phyloP scores from a whole-genome alignment of 1,140 invertebrate species.

The Apocrypta bakeri region DNA sequence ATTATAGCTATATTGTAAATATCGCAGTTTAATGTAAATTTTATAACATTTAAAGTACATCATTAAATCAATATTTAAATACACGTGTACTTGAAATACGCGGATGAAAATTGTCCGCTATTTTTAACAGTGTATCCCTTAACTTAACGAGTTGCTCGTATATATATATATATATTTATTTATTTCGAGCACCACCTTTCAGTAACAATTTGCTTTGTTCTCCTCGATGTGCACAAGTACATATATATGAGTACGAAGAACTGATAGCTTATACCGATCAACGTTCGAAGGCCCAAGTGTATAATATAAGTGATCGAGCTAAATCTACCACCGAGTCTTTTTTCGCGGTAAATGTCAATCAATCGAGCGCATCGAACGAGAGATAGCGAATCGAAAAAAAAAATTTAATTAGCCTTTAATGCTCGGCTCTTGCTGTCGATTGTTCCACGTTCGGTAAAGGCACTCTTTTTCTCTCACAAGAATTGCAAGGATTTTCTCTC shows the following conservation, averaged over 20 bases:
- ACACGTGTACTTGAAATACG: too few species aligned
- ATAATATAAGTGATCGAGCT: not conserved
- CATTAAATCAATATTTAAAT: too few species aligned
- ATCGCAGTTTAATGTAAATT: too few species aligned
- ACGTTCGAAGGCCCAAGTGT: not conserved
- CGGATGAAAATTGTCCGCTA: too few species aligned
- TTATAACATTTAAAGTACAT: too few species aligned
- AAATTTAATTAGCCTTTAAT: constrained; percentile 35
- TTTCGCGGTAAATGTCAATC: not conserved
- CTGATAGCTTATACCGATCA: not conserved
- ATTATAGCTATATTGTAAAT: too few species aligned
- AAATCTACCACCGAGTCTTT: not conserved
- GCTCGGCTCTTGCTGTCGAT: not conserved
- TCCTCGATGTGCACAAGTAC: not conserved
- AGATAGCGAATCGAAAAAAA: not conserved
- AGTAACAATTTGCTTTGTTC: constrained; percentile 33
- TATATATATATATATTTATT: too few species aligned
- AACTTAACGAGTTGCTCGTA: not conserved
- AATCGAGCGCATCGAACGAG: not conserved
- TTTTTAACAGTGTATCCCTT: not conserved
- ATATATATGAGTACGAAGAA: too few species aligned
- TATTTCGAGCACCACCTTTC: too few species aligned
- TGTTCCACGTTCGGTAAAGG: not conserved
- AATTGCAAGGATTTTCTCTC: not conserved
- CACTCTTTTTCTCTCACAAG: not conserved